Conservation (phyloP, 2,797 vertebrate species). For the Mormyrus hasselquistii region DNA sequence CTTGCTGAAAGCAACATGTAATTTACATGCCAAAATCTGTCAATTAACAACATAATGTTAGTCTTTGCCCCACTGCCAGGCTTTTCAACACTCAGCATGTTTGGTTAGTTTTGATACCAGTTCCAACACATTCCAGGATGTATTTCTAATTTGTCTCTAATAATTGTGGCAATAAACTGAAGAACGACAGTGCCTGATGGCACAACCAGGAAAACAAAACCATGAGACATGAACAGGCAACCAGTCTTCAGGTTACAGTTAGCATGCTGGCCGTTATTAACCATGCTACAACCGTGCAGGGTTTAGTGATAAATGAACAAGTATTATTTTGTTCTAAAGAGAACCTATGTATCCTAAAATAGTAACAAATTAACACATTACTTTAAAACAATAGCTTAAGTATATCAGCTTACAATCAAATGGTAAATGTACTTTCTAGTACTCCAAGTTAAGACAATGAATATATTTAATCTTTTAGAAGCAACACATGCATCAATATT, state of each 20-base stretch:
- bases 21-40: neutral
- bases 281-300: neutral
- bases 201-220: neutral
- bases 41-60: neutral
- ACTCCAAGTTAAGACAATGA: neutral
- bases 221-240: neutral
- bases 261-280: neutral
- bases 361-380: neutral
- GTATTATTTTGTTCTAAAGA: neutral
- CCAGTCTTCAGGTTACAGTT: neutral
- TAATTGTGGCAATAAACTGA: constrained; percentile 31
- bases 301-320: neutral
- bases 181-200: neutral
- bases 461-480: neutral
- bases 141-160: constrained; percentile 29
- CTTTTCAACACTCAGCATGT: constrained; percentile 8
- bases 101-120: neutral
- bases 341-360: neutral
- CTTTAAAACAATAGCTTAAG: neutral
- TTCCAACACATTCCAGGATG: neutral
- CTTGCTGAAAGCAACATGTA: neutral
- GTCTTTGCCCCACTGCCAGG: neutral
- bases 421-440: neutral
- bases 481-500: neutral
- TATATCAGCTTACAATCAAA: neutral